Base-by-base conservation (phyloP, 2,888 invertebrate genomes). In the Amorpha juglandis region DNA sequence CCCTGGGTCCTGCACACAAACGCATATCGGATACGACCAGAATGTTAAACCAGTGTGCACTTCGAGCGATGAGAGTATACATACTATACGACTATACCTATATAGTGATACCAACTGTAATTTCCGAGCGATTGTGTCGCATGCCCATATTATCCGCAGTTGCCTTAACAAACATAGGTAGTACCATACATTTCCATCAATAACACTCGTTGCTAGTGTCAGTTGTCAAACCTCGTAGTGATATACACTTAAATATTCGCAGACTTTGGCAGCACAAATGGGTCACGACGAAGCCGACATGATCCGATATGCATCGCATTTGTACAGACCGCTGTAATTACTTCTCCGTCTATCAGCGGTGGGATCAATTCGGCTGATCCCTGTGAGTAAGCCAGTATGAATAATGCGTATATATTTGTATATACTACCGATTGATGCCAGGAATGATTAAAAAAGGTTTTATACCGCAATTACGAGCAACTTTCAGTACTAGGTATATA, bases 311-410 rank as follows among this genome's bases (percentile, higher is more conserved):
- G 58, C 38, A 42, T 42, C 58, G 19, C 19, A 58, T 42, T 42
- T 38, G n/a, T 38, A 42, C 12, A 11, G 58, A 38, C 16, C 42
- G 12, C 42, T 58, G 58, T 58, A 58, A 58, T 58, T 42, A 58
- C 58, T 19, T 12, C 38, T 19, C 12, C 38, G 58, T 58, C 58
- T 42, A 58, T 58, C 58, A 58, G 38, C 42, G 12, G 42, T 58
- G 58, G 38, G 42, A 58, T 58, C 58, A 58, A 21, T 58, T 38
- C 6, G 58, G 19, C 38, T 19, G 6, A 42, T 58, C 58, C 19
- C 12, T 42, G 58, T 35, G 19, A 50, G 50, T 19, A 58, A 58
- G 58, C 42, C 19, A 6, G 19, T 42, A n/a, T 42, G 42, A 58
- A 42, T 38, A 58, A 58, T 19, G 19, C 12, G 58, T 12, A 19